phyloP scores from a whole-genome alignment of 2,797 vertebrate species.

The Antrozous pallidus region DNA sequence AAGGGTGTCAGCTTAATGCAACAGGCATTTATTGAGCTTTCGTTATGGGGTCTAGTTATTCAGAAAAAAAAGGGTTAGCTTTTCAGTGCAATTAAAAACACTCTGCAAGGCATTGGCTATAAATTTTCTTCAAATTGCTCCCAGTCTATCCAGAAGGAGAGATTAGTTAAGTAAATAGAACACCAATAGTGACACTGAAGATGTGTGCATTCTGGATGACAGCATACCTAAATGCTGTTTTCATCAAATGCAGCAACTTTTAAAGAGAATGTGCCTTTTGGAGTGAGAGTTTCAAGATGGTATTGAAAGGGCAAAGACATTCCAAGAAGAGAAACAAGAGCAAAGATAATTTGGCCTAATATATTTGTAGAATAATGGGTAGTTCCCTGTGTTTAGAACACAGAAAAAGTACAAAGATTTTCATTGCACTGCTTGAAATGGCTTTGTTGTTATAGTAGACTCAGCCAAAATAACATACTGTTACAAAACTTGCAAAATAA shows the following conservation, averaged over 20 bases:
- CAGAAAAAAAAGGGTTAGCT: constrained; percentile 47
- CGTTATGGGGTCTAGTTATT: constrained; percentile 56
- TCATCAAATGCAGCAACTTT: background rate
- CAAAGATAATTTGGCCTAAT: constrained; percentile 24
- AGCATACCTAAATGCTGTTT: background rate
- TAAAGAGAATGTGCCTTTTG: background rate
- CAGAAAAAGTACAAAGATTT: constrained; percentile 60
- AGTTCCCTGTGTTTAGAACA: constrained; percentile 11
- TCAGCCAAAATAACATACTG: constrained; percentile 64
- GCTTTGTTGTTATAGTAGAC: constrained; percentile 60
- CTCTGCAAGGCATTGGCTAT: constrained; percentile 30
- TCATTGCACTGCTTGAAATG: constrained; percentile 43
- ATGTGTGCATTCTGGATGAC: background rate
- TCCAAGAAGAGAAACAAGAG: background rate
- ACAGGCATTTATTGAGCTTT: constrained; percentile 44
- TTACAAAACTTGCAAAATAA: constrained; percentile 76
- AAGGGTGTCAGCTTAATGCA: constrained; percentile 56
- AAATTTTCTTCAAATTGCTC: constrained; percentile 39
- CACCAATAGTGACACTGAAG: background rate
- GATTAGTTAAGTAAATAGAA: constrained; percentile 39
- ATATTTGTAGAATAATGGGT: background rate
- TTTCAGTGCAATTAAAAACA: constrained; percentile 62
- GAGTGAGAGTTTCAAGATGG: background rate
- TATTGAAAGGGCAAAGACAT: background rate
- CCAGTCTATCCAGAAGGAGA: constrained; percentile 19